Evolutionary conservation across 2,888 invertebrate species (phyloP).

Genomic region (Callyntrura guangdongensis): DNA sequence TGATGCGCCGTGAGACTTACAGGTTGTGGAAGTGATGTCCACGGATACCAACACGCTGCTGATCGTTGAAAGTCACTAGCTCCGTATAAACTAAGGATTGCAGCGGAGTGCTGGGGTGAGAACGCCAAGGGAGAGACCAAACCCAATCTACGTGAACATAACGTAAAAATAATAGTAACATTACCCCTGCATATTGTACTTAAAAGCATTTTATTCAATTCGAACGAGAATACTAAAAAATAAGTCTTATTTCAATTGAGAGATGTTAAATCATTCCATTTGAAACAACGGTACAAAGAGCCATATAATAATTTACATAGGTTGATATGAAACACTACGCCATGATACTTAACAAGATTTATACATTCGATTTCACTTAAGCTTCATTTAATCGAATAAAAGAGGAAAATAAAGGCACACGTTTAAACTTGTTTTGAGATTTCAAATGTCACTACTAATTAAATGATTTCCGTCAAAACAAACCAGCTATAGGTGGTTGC

Average conservation of each 20-base stretch:
- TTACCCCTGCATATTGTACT: neutral
- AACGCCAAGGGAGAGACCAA: constrained; percentile 91
- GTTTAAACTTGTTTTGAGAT: constrained; percentile 10
- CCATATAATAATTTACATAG: too few relatives aligned
- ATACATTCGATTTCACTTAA: neutral
- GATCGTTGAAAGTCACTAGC: constrained; percentile 84
- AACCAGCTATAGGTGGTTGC: neutral
- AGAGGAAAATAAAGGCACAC: neutral
- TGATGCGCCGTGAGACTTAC: constrained; percentile 82
- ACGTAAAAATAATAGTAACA: neutral
- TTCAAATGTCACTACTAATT: constrained; percentile 40
- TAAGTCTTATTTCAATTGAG: too few relatives aligned
- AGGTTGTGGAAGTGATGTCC: constrained; percentile 84
- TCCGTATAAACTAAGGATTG: constrained; percentile 84
- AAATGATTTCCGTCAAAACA: constrained; percentile 44
- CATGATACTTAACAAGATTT: neutral
- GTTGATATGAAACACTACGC: too few relatives aligned
- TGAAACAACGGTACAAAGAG: too few relatives aligned
- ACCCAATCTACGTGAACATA: constrained; percentile 89
- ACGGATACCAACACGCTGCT: constrained; percentile 85
- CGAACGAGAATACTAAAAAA: too few relatives aligned
- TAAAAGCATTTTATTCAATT: too few relatives aligned
- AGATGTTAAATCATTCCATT: too few relatives aligned
- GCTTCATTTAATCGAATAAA: neutral
- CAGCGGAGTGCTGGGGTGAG: constrained; percentile 84